phyloP scores from a whole-genome alignment of 2,888 invertebrate genomes.

The Fragum whitleyi region DNA sequence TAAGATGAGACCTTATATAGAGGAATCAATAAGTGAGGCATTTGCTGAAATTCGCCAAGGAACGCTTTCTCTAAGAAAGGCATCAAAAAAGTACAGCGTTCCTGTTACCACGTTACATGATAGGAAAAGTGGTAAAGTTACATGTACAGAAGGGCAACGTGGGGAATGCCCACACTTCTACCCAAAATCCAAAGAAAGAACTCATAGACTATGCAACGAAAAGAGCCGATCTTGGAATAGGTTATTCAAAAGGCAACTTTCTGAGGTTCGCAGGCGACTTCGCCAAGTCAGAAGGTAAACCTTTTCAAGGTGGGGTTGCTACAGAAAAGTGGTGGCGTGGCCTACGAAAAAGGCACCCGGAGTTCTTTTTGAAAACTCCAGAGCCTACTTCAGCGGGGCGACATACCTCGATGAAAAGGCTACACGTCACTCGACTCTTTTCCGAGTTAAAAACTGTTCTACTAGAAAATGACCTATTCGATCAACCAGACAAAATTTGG shows the following conservation, averaged over 20 bases:
- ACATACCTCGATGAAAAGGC: slow-evolving; percentile 37
- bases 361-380: slow-evolving; percentile 38
- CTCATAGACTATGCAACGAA: slow-evolving; percentile 21
- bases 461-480: slow-evolving; percentile 5
- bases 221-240: slow-evolving; percentile 28
- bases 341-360: slow-evolving; percentile 33
- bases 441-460: slow-evolving; percentile 18
- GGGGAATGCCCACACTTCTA: slow-evolving; percentile 21
- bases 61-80: slow-evolving; percentile 2
- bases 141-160: slow-evolving; percentile 21
- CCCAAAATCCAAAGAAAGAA: slow-evolving; percentile 12
- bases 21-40: slow-evolving; percentile 15
- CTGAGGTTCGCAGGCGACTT: too few species aligned
- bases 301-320: slow-evolving; percentile 24
- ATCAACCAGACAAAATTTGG: slow-evolving; percentile 3
- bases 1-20: slow-evolving; percentile 16
- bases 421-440: slow-evolving; percentile 22
- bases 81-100: slow-evolving; percentile 7
- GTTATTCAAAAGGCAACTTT: slow-evolving; percentile 22
- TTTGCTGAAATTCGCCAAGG: slow-evolving; percentile 11
- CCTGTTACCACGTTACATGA: slow-evolving; percentile 30
- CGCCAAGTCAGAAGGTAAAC: slow-evolving; percentile 21
- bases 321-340: slow-evolving; percentile 50
- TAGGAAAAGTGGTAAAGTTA: slow-evolving; percentile 8
- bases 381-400: slow-evolving; percentile 36